phyloP scores from a whole-genome alignment of 2,113 vertebrate species.

The Planiliza haematocheilus region DNA sequence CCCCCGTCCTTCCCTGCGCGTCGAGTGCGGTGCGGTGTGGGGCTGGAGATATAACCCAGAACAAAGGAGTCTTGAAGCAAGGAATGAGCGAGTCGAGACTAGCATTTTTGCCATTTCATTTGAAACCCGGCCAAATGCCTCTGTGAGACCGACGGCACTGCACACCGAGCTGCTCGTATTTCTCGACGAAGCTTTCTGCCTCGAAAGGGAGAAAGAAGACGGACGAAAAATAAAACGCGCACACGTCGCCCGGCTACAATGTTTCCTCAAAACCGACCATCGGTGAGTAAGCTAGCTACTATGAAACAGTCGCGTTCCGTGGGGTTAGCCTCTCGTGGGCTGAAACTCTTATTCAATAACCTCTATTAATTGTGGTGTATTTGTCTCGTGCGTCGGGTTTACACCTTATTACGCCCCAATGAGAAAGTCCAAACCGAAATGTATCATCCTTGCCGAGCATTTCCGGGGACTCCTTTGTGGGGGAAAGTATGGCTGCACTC shows the following conservation, averaged over 20 bases:
- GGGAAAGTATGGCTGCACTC: neutral
- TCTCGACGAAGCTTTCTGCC: constrained; percentile 63
- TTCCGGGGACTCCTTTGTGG: constrained; percentile 55
- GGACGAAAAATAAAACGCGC: constrained; percentile 39
- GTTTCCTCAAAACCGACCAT: constrained; percentile 91
- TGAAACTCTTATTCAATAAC: neutral
- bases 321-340: neutral
- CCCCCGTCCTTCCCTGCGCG: constrained; percentile 47
- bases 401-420: neutral
- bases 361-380: neutral
- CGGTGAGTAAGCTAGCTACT: constrained; percentile 83
- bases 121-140: constrained; percentile 80
- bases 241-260: constrained; percentile 80
- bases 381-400: neutral
- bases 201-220: constrained; percentile 49
- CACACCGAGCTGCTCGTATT: constrained; percentile 54
- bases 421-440: constrained; percentile 29
- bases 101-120: constrained; percentile 62
- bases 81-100: constrained; percentile 79
- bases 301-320: constrained; percentile 18
- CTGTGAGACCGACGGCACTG: constrained; percentile 70
- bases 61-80: constrained; percentile 84
- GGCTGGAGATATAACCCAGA: constrained; percentile 77
- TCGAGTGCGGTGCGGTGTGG: constrained; percentile 66
- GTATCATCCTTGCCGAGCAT: constrained; percentile 38